A percentile compares a stretch with the other conserved stretches of the same genome.
Conservation (phyloP, 1,140 invertebrate species). For the Heliconius eleuchia region DNA sequence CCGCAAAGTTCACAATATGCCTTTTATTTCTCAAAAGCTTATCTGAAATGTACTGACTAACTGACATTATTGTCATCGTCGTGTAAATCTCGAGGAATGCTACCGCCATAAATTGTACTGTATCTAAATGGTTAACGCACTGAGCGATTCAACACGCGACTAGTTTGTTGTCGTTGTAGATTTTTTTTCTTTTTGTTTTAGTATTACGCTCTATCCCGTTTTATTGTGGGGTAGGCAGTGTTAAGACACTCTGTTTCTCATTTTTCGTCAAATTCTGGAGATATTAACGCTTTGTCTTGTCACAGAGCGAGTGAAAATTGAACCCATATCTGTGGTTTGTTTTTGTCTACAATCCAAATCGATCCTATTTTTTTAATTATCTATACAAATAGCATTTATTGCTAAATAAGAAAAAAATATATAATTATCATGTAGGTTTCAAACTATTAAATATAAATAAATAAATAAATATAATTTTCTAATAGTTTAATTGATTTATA, state of each 20-base stretch:
- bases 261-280: background rate
- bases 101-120: constrained; percentile 43
- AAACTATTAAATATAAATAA: constrained; percentile 25
- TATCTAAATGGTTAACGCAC: constrained; percentile 46
- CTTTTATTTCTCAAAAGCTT: constrained; percentile 21
- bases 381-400: no score
- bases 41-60: constrained; percentile 28
- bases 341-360: background rate
- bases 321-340: background rate
- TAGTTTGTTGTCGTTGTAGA: background rate
- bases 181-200: background rate
- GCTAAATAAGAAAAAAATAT: no score
- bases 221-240: background rate
- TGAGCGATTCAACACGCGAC: background rate
- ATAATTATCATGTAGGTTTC: background rate
- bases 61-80: constrained; percentile 46
- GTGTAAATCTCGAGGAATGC: constrained; percentile 41
- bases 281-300: background rate
- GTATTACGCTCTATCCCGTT: background rate
- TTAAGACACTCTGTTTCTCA: background rate
- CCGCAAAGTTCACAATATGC: constrained; percentile 1
- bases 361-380: no score
- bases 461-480: constrained; percentile 1
- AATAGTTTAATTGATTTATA: constrained; percentile 43
- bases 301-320: background rate